Conservation (phyloP, 2,888 invertebrate genomes). For the Stenoptilia bipunctidactyla region DNA sequence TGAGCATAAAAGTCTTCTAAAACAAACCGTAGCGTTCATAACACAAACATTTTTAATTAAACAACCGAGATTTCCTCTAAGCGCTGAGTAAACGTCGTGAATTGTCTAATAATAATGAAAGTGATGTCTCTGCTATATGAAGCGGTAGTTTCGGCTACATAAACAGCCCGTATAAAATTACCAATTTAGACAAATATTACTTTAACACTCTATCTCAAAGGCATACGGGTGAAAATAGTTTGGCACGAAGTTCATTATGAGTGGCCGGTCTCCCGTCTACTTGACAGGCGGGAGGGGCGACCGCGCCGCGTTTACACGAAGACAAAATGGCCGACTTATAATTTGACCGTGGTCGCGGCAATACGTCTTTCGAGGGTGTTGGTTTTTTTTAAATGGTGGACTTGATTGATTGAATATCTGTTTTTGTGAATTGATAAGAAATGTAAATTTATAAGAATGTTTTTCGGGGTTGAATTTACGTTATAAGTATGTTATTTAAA, state of each 20-base stretch:
- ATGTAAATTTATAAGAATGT: no score
- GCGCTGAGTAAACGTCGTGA: conserved; percentile 64
- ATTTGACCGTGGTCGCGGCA: conserved; percentile 17
- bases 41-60: conserved; percentile 41
- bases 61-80: conserved; percentile 54
- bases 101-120: conserved; percentile 73
- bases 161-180: conserved; percentile 65
- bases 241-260: conserved; percentile 3
- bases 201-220: conserved; percentile 17
- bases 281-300: conserved; percentile 31
- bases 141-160: conserved; percentile 70
- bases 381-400: no score
- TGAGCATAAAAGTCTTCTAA: no score
- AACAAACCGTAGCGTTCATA: background rate
- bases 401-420: no score
- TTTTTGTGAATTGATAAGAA: no score
- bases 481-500: no score
- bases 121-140: conserved; percentile 69
- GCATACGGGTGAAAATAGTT: conserved; percentile 23
- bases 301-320: conserved; percentile 47
- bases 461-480: no score
- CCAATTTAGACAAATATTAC: conserved; percentile 22
- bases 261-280: background rate
- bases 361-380: conserved; percentile 7
- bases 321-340: conserved; percentile 63